A percentile compares a stretch with the other conserved stretches of the same genome.
phyloP scores from a whole-genome alignment of 2,797 vertebrate species.

The Malacoraja senta region DNA sequence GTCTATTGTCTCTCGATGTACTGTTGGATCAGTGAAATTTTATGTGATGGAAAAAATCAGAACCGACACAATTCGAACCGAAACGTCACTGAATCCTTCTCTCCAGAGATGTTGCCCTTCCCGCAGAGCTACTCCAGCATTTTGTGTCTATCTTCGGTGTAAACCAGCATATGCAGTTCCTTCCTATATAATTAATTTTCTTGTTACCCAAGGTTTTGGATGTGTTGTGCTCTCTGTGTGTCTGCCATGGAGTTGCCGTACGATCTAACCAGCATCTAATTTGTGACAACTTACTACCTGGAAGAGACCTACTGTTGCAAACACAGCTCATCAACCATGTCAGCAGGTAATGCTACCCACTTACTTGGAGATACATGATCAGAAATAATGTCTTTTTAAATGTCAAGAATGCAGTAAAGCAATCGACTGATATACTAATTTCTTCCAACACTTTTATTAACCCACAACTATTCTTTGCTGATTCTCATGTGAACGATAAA shows the following conservation, averaged over 20 bases:
- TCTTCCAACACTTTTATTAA: background rate
- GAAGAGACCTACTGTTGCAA: conserved; percentile 82
- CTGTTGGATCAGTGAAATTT: background rate
- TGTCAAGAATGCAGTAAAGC: background rate
- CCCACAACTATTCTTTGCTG: background rate
- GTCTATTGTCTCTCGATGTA: too few species aligned
- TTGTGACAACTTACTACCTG: conserved; percentile 91
- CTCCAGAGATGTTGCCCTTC: too few species aligned
- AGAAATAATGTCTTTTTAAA: background rate
- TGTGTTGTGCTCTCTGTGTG: conserved; percentile 86
- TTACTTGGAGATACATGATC: background rate
- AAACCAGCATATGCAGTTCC: too few species aligned
- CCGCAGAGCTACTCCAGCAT: too few species aligned
- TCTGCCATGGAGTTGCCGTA: conserved; percentile 89
- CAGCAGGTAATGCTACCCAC: conserved; percentile 68
- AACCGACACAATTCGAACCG: background rate
- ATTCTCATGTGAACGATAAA: background rate
- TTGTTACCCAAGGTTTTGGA: conserved; percentile 75
- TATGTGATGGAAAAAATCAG: background rate
- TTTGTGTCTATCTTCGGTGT: too few species aligned
- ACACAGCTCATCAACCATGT: conserved; percentile 86
- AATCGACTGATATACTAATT: background rate
- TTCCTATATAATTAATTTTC: background rate
- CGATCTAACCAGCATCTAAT: conserved; percentile 91
- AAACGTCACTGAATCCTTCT: too few species aligned